A percentile compares a stretch with the other conserved stretches of the same genome.
phyloP scores from a whole-genome alignment of 2,797 vertebrate species.

The Malurus leucopterus region DNA sequence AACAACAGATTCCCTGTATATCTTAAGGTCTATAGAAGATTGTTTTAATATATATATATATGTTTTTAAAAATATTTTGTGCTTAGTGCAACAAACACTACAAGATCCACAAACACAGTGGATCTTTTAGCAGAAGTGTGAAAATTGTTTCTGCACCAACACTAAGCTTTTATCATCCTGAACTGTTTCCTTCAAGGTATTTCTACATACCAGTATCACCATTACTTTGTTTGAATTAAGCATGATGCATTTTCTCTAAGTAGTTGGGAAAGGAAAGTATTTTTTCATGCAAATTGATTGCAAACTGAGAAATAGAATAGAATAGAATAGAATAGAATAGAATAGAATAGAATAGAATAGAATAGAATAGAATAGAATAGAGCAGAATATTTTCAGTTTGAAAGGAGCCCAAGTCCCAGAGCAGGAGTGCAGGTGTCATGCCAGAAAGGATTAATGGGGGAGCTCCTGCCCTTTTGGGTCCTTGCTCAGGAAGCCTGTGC shows the following conservation, averaged over 20 bases:
- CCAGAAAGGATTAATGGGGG: not conserved
- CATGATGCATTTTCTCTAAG: not conserved
- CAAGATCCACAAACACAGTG: no score
- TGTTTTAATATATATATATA: not conserved
- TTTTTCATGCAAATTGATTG: not conserved
- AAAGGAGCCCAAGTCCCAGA: not conserved
- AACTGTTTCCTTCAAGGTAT: not conserved
- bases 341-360: not conserved
- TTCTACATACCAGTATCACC: not conserved
- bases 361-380: not conserved
- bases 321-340: not conserved
- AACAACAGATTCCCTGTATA: rapidly evolving
- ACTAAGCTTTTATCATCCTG: not conserved
- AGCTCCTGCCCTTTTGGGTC: not conserved
- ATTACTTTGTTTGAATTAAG: not conserved
- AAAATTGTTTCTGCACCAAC: not conserved
- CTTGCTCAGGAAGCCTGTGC: not conserved
- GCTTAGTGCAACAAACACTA: not conserved
- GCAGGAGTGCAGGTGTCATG: not conserved
- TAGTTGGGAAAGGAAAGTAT: not conserved
- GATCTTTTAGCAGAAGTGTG: not conserved
- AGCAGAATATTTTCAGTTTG: not conserved
- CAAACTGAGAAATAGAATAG: not conserved
- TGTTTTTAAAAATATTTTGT: not conserved
- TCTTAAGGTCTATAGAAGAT: not conserved